phyloP scores from a whole-genome alignment of 2,888 invertebrate genomes.

The Agriopis aurantiaria region DNA sequence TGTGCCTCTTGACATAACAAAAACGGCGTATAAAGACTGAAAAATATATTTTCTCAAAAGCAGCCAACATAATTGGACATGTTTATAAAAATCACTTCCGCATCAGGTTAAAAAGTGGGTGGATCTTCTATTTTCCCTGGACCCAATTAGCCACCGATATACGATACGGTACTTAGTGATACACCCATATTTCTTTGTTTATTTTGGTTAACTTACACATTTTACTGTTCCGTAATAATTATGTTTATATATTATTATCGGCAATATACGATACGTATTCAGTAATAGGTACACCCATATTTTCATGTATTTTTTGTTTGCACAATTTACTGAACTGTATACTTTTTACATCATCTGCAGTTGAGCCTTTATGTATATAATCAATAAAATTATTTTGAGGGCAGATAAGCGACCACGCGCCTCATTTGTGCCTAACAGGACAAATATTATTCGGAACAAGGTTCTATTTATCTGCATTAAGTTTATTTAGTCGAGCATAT shows the following conservation, averaged over 20 bases:
- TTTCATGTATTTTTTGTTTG: too few species aligned
- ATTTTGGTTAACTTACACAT: not conserved
- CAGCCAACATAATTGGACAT: not conserved
- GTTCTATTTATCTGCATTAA: not conserved
- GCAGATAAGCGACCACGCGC: not conserved
- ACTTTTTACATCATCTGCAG: too few species aligned
- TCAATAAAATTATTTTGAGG: not conserved
- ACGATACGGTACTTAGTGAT: not conserved
- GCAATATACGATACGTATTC: too few species aligned
- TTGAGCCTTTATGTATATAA: too few species aligned
- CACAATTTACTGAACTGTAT: too few species aligned
- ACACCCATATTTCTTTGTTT: not conserved
- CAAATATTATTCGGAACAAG: conserved; percentile 14
- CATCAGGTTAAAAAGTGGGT: not conserved
- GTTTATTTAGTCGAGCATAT: conserved; percentile 11
- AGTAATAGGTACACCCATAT: too few species aligned
- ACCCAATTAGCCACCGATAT: conserved; percentile 12
- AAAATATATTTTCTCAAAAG: not conserved
- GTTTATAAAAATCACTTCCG: conserved; percentile 3
- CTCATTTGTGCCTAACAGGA: not conserved
- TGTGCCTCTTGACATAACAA: too few species aligned
- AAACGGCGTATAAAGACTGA: not conserved
- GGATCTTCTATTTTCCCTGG: conserved; percentile 5
- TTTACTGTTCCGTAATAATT: not conserved
- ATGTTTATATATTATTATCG: too few species aligned